These are phyloP conservation scores for Pandemis corylana DNA, from an alignment of 2,888 invertebrate genomes.

Conservation along the genomic window DNA sequence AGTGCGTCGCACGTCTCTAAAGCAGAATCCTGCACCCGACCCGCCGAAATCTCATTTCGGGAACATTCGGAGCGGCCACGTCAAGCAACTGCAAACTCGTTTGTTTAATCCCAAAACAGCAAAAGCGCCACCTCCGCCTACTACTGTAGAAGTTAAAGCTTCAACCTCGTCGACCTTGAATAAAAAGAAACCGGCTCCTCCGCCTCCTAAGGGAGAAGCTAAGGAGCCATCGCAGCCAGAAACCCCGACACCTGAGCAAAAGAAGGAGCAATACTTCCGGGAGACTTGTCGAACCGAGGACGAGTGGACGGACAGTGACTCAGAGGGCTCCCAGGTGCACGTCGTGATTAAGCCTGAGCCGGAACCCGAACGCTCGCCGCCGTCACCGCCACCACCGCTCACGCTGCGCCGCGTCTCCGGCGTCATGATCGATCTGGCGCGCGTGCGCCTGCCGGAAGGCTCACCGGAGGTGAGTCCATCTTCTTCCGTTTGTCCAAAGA, in stretches of 20 bases:
- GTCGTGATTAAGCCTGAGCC: constrained; percentile 51
- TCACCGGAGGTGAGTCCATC: constrained; percentile 82
- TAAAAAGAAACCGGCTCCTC: constrained; percentile 75
- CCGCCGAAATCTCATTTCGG: constrained; percentile 79
- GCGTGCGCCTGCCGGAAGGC: constrained; percentile 75
- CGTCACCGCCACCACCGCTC: constrained; percentile 72
- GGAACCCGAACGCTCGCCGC: constrained; percentile 53
- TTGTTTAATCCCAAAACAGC: constrained; percentile 68
- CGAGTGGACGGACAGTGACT: constrained; percentile 83
- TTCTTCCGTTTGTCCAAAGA: too few species aligned
- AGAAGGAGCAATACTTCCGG: constrained; percentile 80
- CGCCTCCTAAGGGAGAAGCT: constrained; percentile 55
- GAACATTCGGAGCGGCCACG: constrained; percentile 77
- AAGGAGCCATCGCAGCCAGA: constrained; percentile 57
- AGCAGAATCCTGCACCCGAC: constrained; percentile 75
- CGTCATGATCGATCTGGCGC: constrained; percentile 76
- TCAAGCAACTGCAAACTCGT: constrained; percentile 78
- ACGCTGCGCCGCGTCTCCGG: constrained; percentile 78
- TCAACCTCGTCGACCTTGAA: constrained; percentile 64
- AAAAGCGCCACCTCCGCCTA: constrained; percentile 50
- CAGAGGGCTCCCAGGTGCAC: constrained; percentile 65
- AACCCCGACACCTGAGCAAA: constrained; percentile 57
- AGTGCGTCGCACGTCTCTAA: constrained; percentile 68
- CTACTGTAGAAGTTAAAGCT: constrained; percentile 59
- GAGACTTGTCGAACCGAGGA: constrained; percentile 88